Evolutionary conservation across 2,797 vertebrate species (phyloP).

Genomic region (Amazonetta brasiliensis): DNA sequence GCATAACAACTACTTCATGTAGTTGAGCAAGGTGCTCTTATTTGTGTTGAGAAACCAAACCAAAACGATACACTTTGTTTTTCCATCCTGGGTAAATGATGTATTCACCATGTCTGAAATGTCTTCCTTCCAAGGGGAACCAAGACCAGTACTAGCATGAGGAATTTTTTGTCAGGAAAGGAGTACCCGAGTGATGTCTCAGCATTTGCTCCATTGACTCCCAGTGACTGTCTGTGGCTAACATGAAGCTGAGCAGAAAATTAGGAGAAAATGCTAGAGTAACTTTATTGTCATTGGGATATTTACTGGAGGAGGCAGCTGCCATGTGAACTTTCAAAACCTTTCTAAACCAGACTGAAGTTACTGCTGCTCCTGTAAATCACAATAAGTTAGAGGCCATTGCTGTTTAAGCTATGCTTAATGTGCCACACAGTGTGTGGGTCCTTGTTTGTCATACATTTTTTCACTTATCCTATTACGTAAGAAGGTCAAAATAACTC

Average conservation of each 20-base stretch:
- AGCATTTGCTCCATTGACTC: not conserved
- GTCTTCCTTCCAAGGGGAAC: not conserved
- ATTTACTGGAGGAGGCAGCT: not conserved
- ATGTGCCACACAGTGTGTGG: not conserved
- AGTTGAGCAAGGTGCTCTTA: not conserved
- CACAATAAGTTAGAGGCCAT: not conserved
- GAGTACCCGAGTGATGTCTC: rapidly evolving
- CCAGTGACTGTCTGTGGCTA: not conserved
- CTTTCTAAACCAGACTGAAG: not conserved
- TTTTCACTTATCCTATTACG: not conserved
- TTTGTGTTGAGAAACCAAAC: not conserved
- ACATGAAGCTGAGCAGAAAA: not conserved
- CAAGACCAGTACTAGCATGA: not conserved
- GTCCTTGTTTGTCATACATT: not conserved
- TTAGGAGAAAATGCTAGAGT: not conserved
- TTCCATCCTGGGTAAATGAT: not conserved
- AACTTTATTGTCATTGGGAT: not conserved
- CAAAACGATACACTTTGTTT: not conserved
- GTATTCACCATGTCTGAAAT: not conserved
- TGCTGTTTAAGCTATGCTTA: not conserved
- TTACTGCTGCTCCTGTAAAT: not conserved
- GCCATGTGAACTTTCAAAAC: not conserved
- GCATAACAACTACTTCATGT: not conserved
- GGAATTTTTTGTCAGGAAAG: not conserved
- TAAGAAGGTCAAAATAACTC: not conserved